phyloP scores from a whole-genome alignment of 2,888 invertebrate genomes.

The Pseudolycoriella hygida region DNA sequence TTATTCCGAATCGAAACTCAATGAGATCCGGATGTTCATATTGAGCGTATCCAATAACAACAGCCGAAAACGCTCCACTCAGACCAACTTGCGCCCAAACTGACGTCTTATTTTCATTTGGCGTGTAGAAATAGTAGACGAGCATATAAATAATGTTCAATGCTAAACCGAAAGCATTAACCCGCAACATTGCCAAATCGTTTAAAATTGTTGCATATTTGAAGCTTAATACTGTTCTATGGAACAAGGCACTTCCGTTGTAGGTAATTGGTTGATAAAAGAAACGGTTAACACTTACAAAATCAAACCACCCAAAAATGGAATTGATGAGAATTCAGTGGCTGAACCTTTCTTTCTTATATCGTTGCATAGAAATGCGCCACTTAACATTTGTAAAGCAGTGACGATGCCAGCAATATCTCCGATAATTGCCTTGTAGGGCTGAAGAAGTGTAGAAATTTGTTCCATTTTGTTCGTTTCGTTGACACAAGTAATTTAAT shows the following conservation, averaged over 20 bases:
- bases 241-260: too few relatives aligned
- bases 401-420: constrained; percentile 55
- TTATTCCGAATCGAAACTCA: constrained; percentile 50
- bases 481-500: too few relatives aligned
- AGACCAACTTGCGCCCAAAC: constrained; percentile 39
- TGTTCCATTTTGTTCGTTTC: not conserved
- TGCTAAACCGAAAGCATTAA: constrained; percentile 55
- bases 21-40: constrained; percentile 44
- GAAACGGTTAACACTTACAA: too few relatives aligned
- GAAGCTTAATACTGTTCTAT: constrained; percentile 59
- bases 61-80: constrained; percentile 36
- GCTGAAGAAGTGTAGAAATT: constrained; percentile 20
- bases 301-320: constrained; percentile 58
- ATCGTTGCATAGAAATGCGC: constrained; percentile 54
- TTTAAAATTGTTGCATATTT: constrained; percentile 50
- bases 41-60: constrained; percentile 41
- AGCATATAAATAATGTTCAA: constrained; percentile 48
- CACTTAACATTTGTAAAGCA: constrained; percentile 67
- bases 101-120: constrained; percentile 31
- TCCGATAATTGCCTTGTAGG: constrained; percentile 49
- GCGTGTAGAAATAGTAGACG: constrained; percentile 47
- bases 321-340: constrained; percentile 43
- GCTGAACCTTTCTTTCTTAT: constrained; percentile 51
- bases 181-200: constrained; percentile 58
- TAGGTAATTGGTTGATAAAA: too few relatives aligned